Evolutionary conservation across 2,113 vertebrate genomes (phyloP).

Genomic region (Rhinolophus ferrumequinum): DNA sequence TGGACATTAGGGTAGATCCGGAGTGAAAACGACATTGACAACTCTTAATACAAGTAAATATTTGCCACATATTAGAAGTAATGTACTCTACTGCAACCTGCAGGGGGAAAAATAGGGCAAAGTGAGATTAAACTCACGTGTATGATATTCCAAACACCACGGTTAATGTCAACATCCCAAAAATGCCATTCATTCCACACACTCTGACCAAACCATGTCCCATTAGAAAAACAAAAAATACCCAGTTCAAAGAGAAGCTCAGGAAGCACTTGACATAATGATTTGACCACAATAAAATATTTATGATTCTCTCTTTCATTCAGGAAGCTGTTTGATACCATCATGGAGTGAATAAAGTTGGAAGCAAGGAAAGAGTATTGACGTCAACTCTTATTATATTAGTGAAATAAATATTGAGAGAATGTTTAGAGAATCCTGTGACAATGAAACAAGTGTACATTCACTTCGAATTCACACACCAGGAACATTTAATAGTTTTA

Average conservation of each 20-base stretch:
- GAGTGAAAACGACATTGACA: background rate
- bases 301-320: constrained; percentile 80
- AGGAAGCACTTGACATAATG: constrained; percentile 79
- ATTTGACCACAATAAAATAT: constrained; percentile 73
- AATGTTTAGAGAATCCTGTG: background rate
- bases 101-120: background rate
- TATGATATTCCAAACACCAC: background rate
- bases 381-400: constrained; percentile 49
- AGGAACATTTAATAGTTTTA: background rate
- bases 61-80: background rate
- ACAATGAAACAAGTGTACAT: background rate
- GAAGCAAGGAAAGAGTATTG: constrained; percentile 62
- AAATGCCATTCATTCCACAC: constrained; percentile 18
- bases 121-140: fast-evolving
- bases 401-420: constrained; percentile 56
- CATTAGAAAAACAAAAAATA: constrained; percentile 62
- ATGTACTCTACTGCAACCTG: background rate
- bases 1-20: background rate
- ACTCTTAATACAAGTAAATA: background rate
- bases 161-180: background rate
- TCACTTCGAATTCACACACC: background rate
- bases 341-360: constrained; percentile 75
- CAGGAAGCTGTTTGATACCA: constrained; percentile 84
- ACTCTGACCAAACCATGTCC: constrained; percentile 2
- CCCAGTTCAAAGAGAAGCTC: constrained; percentile 72